Evolutionary conservation across 2,797 vertebrate species (phyloP), one percentile per base, ranked within the genome.

Genomic region (Arctocebus calabarensis): DNA sequence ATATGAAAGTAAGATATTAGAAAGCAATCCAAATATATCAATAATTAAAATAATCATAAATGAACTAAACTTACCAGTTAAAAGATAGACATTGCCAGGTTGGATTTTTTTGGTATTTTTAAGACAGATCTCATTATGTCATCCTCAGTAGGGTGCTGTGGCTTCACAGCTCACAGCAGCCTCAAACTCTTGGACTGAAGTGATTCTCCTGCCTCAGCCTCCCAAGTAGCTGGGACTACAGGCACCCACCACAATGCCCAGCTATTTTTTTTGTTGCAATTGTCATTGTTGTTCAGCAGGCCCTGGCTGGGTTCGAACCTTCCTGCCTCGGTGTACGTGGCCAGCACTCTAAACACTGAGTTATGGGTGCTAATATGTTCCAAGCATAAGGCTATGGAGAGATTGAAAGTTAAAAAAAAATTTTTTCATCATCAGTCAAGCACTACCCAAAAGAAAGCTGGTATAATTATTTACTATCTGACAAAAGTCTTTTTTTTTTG

Each of bases 351-450:
- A 48, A 48, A 13, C 48, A 48, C 48, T 48, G 48, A 48, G 48
- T 48, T 48, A 48, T 14, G 48, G 13, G 13, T 13, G 48, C 48
- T 48, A 13, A 48, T 86, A 74, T 45, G 19, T 10, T 61, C 83
- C 62, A 40, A 48, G 13, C n/a, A 12, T 74, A 74, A 90, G 45
- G 27, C 87, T 3, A 9, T 34, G 6, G 45, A 92, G 66, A 77
- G 32, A n/a, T 22, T 40, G 16, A 91, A 95, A 79, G 34, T 79
- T 45, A 68, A 81, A 82, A 91, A 91, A n/a, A 48, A 84, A 12
- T 32, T 27, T 32, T 73, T 75, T 5, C 68, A 23, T 34, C 66
- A 55, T 43, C 25, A 57, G 25, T 19, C 29, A 88, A 88, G 83
- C 10, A 48, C 37, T 57, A 79, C 59, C 74, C 43, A 32, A 19